Percentiles rank a stretch among this genome's conserved stretches.
These are phyloP conservation scores for Podarcis raffonei DNA, from an alignment of 2,113 vertebrate species.

Conservation along the genomic window DNA sequence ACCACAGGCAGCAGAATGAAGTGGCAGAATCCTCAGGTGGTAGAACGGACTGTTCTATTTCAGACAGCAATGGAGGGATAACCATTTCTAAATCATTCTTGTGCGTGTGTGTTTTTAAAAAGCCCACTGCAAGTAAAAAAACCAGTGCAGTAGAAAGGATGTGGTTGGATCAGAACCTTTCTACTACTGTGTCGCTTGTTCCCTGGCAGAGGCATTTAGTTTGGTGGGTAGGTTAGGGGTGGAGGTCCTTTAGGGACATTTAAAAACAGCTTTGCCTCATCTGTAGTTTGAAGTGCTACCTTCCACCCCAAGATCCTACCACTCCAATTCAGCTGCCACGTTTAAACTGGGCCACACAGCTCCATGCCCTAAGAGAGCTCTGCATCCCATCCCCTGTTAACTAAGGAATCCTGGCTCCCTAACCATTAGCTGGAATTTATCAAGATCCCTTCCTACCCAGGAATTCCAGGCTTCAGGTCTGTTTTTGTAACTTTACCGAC, in stretches of 20 bases:
- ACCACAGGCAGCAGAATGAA: not conserved
- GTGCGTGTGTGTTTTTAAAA: not conserved
- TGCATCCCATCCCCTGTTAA: not conserved
- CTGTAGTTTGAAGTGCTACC: not conserved
- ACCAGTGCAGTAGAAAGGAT: not conserved
- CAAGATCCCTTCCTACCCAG: not conserved
- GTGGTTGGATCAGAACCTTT: not conserved
- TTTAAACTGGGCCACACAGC: not conserved
- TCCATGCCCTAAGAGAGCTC: not conserved
- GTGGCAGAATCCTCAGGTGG: not conserved
- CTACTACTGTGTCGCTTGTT: not conserved
- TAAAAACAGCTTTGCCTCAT: not conserved
- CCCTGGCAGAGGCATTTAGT: not conserved
- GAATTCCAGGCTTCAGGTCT: not conserved
- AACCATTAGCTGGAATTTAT: not conserved
- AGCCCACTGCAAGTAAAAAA: not conserved
- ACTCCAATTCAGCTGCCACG: not conserved
- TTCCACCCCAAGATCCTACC: not conserved
- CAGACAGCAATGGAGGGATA: not conserved
- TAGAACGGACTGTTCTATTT: not conserved
- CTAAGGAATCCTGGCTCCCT: not conserved
- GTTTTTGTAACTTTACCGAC: not conserved
- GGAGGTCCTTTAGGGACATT: not conserved
- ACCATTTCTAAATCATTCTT: not conserved
- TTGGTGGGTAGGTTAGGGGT: not conserved